These are phyloP conservation scores for Apostichopus parvimensis DNA, from an alignment of 35 echinoderm and acorn worm genomes.

Conservation along the genomic window DNA sequence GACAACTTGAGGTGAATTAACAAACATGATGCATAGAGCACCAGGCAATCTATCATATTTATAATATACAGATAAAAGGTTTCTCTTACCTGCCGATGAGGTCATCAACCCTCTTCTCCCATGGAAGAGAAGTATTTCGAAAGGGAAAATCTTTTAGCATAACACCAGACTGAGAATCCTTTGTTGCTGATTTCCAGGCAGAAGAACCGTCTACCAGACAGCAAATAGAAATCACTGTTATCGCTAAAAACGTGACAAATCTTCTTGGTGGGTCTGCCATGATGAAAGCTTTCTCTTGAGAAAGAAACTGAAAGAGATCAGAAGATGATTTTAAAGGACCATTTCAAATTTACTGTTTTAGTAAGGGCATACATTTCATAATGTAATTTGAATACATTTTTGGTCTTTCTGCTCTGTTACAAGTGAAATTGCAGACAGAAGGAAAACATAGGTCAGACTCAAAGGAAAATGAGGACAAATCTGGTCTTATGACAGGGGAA, in stretches of 20 bases:
- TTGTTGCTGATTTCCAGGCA: background rate
- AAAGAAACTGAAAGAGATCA: background rate
- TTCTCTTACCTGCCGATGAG: constrained; percentile 32
- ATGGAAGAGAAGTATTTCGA: constrained; percentile 75
- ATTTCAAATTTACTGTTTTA: background rate
- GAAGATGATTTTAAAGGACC: background rate
- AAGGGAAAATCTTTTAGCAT: constrained; percentile 65
- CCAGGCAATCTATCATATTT: no score
- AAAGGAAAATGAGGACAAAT: no score
- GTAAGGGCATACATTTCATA: no score
- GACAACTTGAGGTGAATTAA: no score
- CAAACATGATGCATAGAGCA: no score
- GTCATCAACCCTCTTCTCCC: constrained; percentile 87
- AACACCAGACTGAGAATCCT: no score
- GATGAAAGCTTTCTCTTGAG: background rate
- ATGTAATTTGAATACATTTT: no score
- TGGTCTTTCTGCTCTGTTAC: no score
- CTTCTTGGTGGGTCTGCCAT: background rate
- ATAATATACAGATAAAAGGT: no score
- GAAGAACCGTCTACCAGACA: background rate
- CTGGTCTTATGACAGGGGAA: no score
- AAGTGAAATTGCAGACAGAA: no score
- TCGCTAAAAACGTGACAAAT: background rate
- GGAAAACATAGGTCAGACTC: no score
- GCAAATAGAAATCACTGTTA: background rate